Evolutionary conservation across 1,140 invertebrate genomes (phyloP).

Genomic region (Episyrphus balteatus): DNA sequence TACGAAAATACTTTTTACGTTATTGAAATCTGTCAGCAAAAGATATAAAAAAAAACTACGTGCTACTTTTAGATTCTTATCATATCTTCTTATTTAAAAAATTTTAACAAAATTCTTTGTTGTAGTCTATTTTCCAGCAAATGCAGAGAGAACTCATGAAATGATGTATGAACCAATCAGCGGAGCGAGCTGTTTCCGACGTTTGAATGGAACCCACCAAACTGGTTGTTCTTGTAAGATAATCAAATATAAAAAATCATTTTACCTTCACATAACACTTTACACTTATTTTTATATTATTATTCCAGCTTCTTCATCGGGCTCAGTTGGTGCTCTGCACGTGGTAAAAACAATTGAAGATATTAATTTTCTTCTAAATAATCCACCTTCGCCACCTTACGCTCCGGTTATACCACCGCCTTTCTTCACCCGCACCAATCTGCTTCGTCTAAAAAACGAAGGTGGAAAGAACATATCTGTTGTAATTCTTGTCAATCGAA

Average conservation of each 20-base stretch:
- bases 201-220: slow-evolving; percentile 86
- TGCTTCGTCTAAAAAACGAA: slow-evolving; percentile 39
- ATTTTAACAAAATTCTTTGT: too few relatives aligned
- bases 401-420: slow-evolving; percentile 53
- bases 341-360: slow-evolving; percentile 51
- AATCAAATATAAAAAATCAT: neutral
- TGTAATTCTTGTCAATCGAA: slow-evolving; percentile 42
- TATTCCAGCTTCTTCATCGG: slow-evolving; percentile 48
- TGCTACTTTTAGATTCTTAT: too few relatives aligned
- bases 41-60: too few relatives aligned
- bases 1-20: too few relatives aligned
- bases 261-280: neutral
- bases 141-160: slow-evolving; percentile 51
- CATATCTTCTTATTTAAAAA: too few relatives aligned
- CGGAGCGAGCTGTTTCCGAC: slow-evolving; percentile 69
- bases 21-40: too few relatives aligned
- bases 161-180: slow-evolving; percentile 71
- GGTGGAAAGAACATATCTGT: slow-evolving; percentile 42
- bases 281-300: neutral
- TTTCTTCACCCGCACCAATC: slow-evolving; percentile 45
- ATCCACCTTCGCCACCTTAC: slow-evolving; percentile 58
- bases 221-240: slow-evolving; percentile 80
- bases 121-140: neutral
- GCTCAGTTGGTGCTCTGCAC: slow-evolving; percentile 78
- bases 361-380: slow-evolving; percentile 58